These are phyloP conservation scores for Lepidochitona cinerea DNA, from an alignment of 2,888 invertebrate species.

Conservation along the genomic window DNA sequence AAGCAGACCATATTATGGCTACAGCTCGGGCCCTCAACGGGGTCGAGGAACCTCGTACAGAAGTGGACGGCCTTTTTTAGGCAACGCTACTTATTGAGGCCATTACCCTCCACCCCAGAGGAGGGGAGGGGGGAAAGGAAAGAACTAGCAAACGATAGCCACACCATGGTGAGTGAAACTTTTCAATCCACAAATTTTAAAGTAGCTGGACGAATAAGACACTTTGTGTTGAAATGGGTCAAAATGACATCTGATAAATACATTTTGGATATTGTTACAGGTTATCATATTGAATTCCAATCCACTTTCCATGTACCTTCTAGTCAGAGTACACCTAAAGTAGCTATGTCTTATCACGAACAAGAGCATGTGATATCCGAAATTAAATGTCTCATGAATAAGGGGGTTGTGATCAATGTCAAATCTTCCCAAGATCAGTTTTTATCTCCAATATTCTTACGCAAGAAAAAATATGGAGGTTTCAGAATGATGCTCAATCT, in stretches of 20 bases:
- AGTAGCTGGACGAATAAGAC: background rate
- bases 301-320: background rate
- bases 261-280: background rate
- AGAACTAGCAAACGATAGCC: background rate
- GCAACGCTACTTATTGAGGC: background rate
- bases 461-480: conserved; percentile 9
- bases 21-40: background rate
- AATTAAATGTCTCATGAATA: background rate
- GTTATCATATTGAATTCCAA: conserved; percentile 1
- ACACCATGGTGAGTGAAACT: too few species aligned
- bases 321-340: background rate
- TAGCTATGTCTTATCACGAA: background rate
- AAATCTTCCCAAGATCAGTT: background rate
- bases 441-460: conserved; percentile 14
- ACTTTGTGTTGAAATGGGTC: background rate
- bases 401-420: background rate
- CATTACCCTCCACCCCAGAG: background rate
- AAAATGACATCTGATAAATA: conserved; percentile 1
- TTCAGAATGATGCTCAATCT: conserved; percentile 13
- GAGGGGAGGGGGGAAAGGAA: background rate
- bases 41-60: background rate
- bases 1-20: background rate
- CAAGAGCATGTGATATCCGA: background rate
- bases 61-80: background rate
- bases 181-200: too few species aligned